Evolutionary conservation across 2,888 invertebrate genomes (phyloP), one percentile per base, ranked within the genome.

Genomic region (Rhyacophila evoluta): DNA sequence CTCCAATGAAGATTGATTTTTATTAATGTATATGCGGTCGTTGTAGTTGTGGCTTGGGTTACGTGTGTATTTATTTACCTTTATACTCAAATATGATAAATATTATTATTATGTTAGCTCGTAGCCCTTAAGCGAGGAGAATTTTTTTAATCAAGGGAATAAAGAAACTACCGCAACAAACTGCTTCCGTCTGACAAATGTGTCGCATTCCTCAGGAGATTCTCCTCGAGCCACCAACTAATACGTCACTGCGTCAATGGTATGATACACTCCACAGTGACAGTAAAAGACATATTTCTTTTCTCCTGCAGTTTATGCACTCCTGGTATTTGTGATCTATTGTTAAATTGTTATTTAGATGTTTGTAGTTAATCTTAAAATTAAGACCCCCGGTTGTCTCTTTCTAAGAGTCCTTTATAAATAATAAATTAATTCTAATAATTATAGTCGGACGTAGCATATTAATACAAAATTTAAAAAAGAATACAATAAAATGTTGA

Each of bases 181-280:
- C 77, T 77, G 19, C 33, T 68, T 72, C 55, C 55, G 15, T 55
- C 15, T 77, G 77, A 77, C 77, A 77, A 77, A 77, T 73, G 77
- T 38, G 77, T 38, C 69, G 73, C 77, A 77, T 77, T 77, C 77
- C 67, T 55, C 10, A 27, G 67, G 41, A 77, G 67, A 72, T 72
- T 77, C 36, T 27, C 39, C 41, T 55, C 72, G 38, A 77, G 37
- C 72, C 55, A 37, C 29, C 28, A 19, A 41, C 33, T 25, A 12
- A 77, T 77, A 77, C 41, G 72, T 72, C 77, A 19, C 25, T 25
- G 55, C 55, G 55, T 55, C 55, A 55, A 55, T 8, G 25, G 19
- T 19, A 55, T 19, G 19, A 55, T 55, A 55, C 55, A 55, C 55
- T 55, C 19, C 19, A 15, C 10, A 15, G 15, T 19, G 55, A 55